These are phyloP conservation scores for Narcine bancroftii DNA, from an alignment of 2,113 vertebrate species.

Conservation along the genomic window DNA sequence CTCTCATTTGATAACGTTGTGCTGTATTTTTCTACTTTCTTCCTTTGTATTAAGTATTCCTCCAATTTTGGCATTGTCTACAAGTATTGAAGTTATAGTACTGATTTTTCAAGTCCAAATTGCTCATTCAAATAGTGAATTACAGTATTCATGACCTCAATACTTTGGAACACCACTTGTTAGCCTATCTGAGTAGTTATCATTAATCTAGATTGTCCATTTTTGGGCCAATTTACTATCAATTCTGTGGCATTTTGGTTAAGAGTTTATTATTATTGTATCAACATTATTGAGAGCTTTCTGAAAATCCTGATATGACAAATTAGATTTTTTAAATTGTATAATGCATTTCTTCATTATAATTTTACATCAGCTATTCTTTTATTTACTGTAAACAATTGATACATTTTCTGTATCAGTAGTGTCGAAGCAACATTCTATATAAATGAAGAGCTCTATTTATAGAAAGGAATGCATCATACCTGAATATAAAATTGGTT, in stretches of 20 bases:
- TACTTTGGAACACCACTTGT: not conserved
- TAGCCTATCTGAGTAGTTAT: not conserved
- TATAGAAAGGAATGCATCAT: not conserved
- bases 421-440: not conserved
- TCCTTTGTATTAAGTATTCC: not conserved
- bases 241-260: not conserved
- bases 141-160: not conserved
- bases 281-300: not conserved
- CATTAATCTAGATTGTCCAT: not conserved
- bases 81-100: not conserved
- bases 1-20: not conserved
- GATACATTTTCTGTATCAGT: not conserved
- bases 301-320: not conserved
- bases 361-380: not conserved
- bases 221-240: not conserved
- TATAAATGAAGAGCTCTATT: not conserved
- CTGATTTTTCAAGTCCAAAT: not conserved
- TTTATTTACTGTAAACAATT: not conserved
- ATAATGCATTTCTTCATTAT: not conserved
- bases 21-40: not conserved
- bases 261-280: not conserved
- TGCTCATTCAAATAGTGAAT: not conserved
- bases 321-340: not conserved
- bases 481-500: constrained; percentile 20
- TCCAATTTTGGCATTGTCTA: not conserved